A percentile compares a stretch with the other conserved stretches of the same genome.
These are phyloP conservation scores for Chrysolina oricalcia DNA, from an alignment of 2,888 invertebrate genomes.

Conservation along the genomic window DNA sequence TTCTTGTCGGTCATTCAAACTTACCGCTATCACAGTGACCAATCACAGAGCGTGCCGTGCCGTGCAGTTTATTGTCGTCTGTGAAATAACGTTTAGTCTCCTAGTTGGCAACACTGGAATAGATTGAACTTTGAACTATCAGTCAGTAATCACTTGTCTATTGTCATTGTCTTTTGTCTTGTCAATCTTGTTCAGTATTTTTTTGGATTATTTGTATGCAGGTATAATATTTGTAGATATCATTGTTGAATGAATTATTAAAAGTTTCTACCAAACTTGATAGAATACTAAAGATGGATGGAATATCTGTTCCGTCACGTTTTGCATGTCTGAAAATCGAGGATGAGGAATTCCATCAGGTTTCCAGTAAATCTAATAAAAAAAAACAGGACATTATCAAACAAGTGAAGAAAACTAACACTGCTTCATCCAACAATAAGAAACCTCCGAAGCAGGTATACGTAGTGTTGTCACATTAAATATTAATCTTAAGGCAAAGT, in stretches of 20 bases:
- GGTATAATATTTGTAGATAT: neutral
- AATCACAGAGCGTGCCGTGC: no score
- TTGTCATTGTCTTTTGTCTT: neutral
- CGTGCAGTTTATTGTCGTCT: no score
- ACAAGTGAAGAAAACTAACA: constrained; percentile 32
- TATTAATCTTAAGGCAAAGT: neutral
- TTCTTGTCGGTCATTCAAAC: no score
- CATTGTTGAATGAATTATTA: no score
- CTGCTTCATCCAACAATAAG: constrained; percentile 45
- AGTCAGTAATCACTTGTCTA: no score
- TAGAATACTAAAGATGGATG: constrained; percentile 55
- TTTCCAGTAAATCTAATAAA: constrained; percentile 68
- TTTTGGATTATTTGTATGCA: neutral
- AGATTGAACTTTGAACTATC: no score
- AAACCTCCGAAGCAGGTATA: constrained; percentile 40
- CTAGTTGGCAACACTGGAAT: no score
- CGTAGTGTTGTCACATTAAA: neutral
- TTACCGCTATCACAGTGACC: no score
- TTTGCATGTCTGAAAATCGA: constrained; percentile 84
- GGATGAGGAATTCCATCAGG: constrained; percentile 78
- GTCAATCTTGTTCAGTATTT: neutral
- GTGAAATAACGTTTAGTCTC: no score
- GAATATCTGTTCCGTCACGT: constrained; percentile 80
- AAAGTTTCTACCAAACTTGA: neutral
- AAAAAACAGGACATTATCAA: constrained; percentile 60